Conservation (phyloP, 1,140 invertebrate genomes). For the Dendroctonus valens region DNA sequence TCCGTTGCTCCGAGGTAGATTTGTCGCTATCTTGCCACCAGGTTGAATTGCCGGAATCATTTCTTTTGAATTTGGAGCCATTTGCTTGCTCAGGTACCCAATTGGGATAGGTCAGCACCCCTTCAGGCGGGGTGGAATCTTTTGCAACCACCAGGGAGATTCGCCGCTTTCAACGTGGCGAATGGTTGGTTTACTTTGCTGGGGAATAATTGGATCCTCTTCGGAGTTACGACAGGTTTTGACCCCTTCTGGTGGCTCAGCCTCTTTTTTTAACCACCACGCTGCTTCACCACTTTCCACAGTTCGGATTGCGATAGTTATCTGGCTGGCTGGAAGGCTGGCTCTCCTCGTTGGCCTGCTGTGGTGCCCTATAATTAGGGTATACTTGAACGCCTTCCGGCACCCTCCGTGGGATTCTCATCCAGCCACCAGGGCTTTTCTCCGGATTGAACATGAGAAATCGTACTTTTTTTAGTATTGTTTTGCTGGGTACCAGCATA, state of each 20-base stretch:
- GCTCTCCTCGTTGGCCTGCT: neutral
- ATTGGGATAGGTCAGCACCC: constrained; percentile 24
- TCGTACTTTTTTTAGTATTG: constrained; percentile 45
- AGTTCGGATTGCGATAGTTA: constrained; percentile 22
- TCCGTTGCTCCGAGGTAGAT: constrained; percentile 26
- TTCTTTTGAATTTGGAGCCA: constrained; percentile 49
- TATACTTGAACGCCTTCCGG: constrained; percentile 44
- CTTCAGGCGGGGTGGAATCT: constrained; percentile 38
- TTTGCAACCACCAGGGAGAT: constrained; percentile 63
- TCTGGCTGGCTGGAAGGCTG: constrained; percentile 2
- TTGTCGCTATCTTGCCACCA: constrained; percentile 57
- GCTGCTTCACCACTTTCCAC: constrained; percentile 68
- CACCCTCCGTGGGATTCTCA: constrained; percentile 38
- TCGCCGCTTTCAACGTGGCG: constrained; percentile 69
- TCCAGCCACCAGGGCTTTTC: constrained; percentile 66
- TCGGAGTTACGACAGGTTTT: neutral
- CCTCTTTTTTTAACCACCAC: constrained; percentile 62
- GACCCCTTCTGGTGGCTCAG: constrained; percentile 28
- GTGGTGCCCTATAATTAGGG: constrained; percentile 13
- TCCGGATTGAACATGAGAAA: constrained; percentile 66
- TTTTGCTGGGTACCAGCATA: constrained; percentile 39
- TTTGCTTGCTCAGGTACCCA: constrained; percentile 7
- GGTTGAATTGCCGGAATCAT: constrained; percentile 68
- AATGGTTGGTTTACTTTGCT: constrained; percentile 8
- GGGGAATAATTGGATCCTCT: neutral